Percentiles rank a stretch among this genome's conserved stretches.
phyloP scores from a whole-genome alignment of 2,888 invertebrate species.

The Caenorhabditis virilis region DNA sequence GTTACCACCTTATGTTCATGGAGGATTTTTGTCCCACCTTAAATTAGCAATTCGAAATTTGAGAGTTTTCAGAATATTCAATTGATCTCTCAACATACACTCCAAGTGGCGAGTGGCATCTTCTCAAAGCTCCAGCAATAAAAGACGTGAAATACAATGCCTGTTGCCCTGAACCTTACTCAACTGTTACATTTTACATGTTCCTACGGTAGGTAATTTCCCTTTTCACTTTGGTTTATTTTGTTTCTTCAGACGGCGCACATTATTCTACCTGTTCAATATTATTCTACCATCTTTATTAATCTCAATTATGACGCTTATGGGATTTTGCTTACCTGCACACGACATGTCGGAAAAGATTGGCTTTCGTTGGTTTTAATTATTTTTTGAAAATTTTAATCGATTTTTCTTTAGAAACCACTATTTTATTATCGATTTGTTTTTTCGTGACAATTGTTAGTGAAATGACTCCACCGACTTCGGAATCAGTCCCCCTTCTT shows the following conservation, averaged over 20 bases:
- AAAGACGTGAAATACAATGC: slow-evolving; percentile 73
- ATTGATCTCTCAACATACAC: slow-evolving; percentile 61
- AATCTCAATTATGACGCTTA: slow-evolving; percentile 65
- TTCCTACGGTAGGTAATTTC: slow-evolving; percentile 17
- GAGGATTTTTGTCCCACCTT: not conserved
- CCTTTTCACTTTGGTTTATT: no score
- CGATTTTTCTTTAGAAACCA: slow-evolving; percentile 41
- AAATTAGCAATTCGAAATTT: no score
- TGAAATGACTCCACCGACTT: slow-evolving; percentile 95
- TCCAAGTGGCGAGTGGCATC: slow-evolving; percentile 60
- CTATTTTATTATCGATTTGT: slow-evolving; percentile 82
- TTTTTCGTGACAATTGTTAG: slow-evolving; percentile 96
- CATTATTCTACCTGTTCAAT: slow-evolving; percentile 60
- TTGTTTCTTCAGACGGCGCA: slow-evolving; percentile 41
- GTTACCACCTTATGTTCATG: no score
- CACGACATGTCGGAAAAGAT: slow-evolving; percentile 65
- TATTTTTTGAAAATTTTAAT: not conserved
- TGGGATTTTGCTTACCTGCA: slow-evolving; percentile 62
- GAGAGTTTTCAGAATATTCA: slow-evolving; percentile 34
- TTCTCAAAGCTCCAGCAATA: slow-evolving; percentile 65
- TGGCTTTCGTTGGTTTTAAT: slow-evolving; percentile 47
- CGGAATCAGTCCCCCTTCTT: slow-evolving; percentile 72
- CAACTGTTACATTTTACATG: slow-evolving; percentile 70
- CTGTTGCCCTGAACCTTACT: slow-evolving; percentile 81
- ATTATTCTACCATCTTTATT: slow-evolving; percentile 56